These are phyloP conservation scores for Tribolium freemani DNA, from an alignment of 2,888 invertebrate species.

Conservation along the genomic window DNA sequence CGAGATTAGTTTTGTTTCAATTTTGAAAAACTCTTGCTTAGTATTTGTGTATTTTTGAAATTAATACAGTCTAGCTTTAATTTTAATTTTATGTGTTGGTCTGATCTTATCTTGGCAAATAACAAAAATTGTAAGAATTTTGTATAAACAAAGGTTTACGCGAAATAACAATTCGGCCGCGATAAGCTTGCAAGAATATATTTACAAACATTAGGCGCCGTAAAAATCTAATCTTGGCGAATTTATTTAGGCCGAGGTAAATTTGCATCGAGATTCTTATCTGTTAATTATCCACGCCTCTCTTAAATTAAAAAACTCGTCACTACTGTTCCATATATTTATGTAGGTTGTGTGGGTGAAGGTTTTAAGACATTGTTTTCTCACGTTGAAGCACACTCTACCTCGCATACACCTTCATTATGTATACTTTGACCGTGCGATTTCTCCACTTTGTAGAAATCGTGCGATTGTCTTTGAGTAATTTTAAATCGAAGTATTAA, in stretches of 20 bases:
- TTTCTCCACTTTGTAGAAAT: background rate
- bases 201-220: conserved; percentile 17
- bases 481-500: conserved; percentile 1
- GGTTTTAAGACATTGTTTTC: conserved; percentile 34
- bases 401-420: conserved; percentile 28
- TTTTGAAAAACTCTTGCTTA: too few species aligned
- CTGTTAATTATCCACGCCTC: conserved; percentile 6
- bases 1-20: too few species aligned
- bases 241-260: conserved; percentile 12
- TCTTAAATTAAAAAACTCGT: conserved; percentile 9
- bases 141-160: background rate
- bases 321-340: conserved; percentile 7
- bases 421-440: conserved; percentile 43
- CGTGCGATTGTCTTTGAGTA: background rate
- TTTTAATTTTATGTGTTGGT: too few species aligned
- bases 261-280: conserved; percentile 29
- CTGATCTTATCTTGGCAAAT: too few species aligned
- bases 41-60: too few species aligned
- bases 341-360: conserved; percentile 29
- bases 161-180: background rate
- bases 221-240: conserved; percentile 22
- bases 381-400: conserved; percentile 8
- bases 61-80: too few species aligned
- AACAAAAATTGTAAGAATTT: too few species aligned
- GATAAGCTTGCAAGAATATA: background rate